phyloP scores from a whole-genome alignment of 2,888 invertebrate genomes.

The Ichneumoninae sp. region DNA sequence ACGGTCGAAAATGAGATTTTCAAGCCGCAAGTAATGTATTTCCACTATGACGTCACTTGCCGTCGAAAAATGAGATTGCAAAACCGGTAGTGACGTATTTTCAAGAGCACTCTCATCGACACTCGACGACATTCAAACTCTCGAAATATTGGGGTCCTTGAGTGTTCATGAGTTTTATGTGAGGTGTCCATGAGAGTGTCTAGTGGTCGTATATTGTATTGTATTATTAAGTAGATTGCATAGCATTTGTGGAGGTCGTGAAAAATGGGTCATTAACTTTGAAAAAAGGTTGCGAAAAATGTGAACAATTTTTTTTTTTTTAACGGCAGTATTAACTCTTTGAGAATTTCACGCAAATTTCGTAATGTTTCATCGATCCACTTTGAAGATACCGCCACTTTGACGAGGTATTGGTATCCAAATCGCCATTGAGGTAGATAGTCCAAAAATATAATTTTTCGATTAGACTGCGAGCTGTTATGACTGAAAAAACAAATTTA shows the following conservation, averaged over 20 bases:
- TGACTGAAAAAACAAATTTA: background rate
- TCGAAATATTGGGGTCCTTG: background rate
- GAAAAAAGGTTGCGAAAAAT: background rate
- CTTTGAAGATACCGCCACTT: background rate
- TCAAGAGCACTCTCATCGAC: background rate
- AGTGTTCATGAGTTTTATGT: too few relatives aligned
- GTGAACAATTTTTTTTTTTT: background rate
- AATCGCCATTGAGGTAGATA: background rate
- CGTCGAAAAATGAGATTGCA: background rate
- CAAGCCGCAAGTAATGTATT: background rate
- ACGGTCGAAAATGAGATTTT: background rate
- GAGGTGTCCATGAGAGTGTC: too few relatives aligned
- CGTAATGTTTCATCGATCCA: constrained; percentile 18
- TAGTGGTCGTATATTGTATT: background rate
- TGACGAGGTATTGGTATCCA: background rate
- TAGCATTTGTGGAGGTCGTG: background rate
- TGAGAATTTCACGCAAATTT: background rate
- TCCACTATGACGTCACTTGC: background rate
- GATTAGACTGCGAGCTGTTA: background rate
- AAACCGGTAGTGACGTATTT: background rate
- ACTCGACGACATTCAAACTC: background rate
- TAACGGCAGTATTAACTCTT: constrained; percentile 12
- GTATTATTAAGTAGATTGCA: background rate
- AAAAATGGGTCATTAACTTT: background rate
- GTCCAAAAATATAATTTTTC: background rate